Percentiles rank a stretch among this genome's conserved stretches.
These are phyloP conservation scores for Sphaeridia pumilis DNA, from an alignment of 2,888 invertebrate species.

Conservation along the genomic window DNA sequence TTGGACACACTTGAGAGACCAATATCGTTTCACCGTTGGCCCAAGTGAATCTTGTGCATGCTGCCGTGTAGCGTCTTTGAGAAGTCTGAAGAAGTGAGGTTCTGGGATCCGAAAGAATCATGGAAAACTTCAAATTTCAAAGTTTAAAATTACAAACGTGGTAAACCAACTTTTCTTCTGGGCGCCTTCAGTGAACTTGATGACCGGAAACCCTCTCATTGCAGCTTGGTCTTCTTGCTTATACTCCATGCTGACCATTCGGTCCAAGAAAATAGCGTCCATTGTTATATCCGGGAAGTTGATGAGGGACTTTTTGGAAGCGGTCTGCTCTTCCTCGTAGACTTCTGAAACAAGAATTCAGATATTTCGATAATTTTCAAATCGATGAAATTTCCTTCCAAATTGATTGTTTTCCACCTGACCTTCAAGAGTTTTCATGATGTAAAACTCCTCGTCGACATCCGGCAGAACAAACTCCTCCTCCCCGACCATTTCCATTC, in stretches of 20 bases:
- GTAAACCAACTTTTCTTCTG: conserved; percentile 12
- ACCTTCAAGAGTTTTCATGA: conserved; percentile 15
- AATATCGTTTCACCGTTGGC: conserved; percentile 21
- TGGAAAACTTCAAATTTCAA: not conserved
- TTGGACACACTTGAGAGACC: conserved; percentile 22
- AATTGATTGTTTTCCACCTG: not conserved
- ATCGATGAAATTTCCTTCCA: not conserved
- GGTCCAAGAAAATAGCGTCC: conserved; percentile 25
- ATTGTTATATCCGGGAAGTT: conserved; percentile 29
- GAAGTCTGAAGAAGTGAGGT: conserved; percentile 13
- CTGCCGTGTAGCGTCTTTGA: conserved; percentile 8
- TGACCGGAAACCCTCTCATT: conserved; percentile 27
- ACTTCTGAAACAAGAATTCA: conserved; percentile 10
- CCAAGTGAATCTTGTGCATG: conserved; percentile 7
- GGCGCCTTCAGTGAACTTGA: conserved; percentile 9
- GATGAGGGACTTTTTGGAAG: conserved; percentile 15
- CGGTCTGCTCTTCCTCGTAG: conserved; percentile 18
- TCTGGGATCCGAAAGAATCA: conserved; percentile 2
- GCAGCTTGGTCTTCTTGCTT: conserved; percentile 31
- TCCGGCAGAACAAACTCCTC: conserved; percentile 26
- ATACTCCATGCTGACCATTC: conserved; percentile 31
- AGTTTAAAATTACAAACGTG: not conserved
- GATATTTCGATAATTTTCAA: no score
- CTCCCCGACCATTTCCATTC: conserved; percentile 22
- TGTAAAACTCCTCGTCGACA: conserved; percentile 31